Conservation (phyloP, 2,113 vertebrate species). For the Bothrops jararaca region DNA sequence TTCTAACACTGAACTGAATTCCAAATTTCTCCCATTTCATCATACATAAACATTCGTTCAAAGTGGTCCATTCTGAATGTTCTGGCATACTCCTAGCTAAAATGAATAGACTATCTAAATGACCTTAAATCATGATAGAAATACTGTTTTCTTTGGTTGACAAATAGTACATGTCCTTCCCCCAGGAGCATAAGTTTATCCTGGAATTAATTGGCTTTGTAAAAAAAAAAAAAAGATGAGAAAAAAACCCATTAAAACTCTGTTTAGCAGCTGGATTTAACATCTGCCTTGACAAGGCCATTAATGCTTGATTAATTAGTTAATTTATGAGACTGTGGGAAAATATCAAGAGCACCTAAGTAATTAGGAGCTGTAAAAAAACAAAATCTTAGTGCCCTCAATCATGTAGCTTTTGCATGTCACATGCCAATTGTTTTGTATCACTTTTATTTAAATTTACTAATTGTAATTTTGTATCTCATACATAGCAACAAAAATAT, state of each 20-base stretch:
- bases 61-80: background rate
- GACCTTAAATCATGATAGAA: background rate
- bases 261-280: slow-evolving; percentile 60
- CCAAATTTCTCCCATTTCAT: background rate
- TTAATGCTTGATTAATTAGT: slow-evolving; percentile 50
- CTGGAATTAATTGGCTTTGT: slow-evolving; percentile 39
- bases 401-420: background rate
- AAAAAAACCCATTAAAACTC: slow-evolving; percentile 46
- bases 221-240: slow-evolving; percentile 34
- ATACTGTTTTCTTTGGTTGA: background rate
- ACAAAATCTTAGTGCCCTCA: slow-evolving; percentile 1
- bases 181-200: slow-evolving; percentile 22
- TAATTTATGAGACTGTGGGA: slow-evolving; percentile 50
- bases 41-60: background rate
- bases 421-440: background rate
- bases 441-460: background rate
- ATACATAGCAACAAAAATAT: background rate
- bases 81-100: background rate
- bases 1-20: background rate
- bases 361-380: slow-evolving; percentile 10
- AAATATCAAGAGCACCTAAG: slow-evolving; percentile 32
- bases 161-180: background rate
- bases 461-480: background rate
- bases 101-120: background rate
- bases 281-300: slow-evolving; percentile 60